Evolutionary conservation across 2,113 vertebrate genomes (phyloP).

Genomic region (Psettodes erumei): DNA sequence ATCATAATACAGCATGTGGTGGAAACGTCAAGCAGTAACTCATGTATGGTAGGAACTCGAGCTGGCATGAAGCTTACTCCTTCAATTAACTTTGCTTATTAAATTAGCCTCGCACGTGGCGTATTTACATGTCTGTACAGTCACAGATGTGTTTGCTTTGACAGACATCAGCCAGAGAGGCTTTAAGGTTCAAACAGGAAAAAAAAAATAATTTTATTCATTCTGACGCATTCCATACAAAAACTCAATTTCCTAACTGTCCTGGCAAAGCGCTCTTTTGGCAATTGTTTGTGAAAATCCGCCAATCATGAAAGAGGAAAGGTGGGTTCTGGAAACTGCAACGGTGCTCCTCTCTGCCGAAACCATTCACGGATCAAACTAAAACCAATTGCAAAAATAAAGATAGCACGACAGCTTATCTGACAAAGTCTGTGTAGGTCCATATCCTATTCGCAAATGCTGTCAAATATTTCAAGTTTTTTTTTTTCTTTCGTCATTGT

Average conservation of each 20-base stretch:
- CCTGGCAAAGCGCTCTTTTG: constrained; percentile 67
- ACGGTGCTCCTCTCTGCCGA: constrained; percentile 30
- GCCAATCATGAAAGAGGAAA: constrained; percentile 22
- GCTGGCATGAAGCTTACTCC: neutral
- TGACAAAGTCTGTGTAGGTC: constrained; percentile 68
- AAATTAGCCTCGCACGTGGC: neutral
- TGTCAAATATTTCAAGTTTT: constrained; percentile 61
- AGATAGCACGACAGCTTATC: constrained; percentile 47
- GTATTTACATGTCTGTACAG: constrained; percentile 8
- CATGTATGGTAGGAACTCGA: constrained; percentile 6
- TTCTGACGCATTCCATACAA: constrained; percentile 76
- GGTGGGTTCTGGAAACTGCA: constrained; percentile 2
- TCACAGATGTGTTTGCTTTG: constrained; percentile 35
- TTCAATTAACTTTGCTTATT: neutral
- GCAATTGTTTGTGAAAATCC: constrained; percentile 51
- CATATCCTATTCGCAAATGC: constrained; percentile 69
- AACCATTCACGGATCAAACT: constrained; percentile 35
- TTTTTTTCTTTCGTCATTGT: constrained; percentile 47
- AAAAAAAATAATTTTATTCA: constrained; percentile 77
- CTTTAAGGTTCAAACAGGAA: constrained; percentile 64
- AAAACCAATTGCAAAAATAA: constrained; percentile 57
- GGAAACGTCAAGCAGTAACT: constrained; percentile 13
- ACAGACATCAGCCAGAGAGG: constrained; percentile 57
- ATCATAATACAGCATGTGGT: constrained; percentile 45
- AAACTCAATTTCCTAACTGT: constrained; percentile 74